Conservation (phyloP, 1,140 invertebrate species). For the Odontomachus brunneus region DNA sequence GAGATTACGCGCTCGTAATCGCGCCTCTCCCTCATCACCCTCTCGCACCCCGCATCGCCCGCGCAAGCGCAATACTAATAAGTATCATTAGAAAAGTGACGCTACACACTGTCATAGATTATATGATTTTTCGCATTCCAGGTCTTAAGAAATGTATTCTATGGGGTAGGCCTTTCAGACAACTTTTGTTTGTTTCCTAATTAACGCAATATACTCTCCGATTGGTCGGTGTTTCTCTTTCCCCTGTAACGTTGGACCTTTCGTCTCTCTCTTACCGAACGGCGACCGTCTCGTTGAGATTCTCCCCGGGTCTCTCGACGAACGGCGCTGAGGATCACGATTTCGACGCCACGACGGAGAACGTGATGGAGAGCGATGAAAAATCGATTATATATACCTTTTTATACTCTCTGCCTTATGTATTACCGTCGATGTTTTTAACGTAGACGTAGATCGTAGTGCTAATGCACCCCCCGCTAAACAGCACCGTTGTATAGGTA, state of each 20-base stretch:
- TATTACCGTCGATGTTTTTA: conserved; percentile 71
- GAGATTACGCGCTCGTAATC: not conserved
- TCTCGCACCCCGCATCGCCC: not conserved
- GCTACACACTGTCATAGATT: conserved; percentile 77
- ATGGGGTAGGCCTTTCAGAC: conserved; percentile 78
- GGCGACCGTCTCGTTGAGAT: conserved; percentile 9
- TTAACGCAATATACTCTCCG: conserved; percentile 39
- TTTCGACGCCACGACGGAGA: conserved; percentile 26
- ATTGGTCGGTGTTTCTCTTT: conserved; percentile 60
- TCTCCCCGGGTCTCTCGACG: conserved; percentile 4
- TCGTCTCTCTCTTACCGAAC: not conserved
- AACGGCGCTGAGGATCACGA: conserved; percentile 29
- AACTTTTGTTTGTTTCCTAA: conserved; percentile 51
- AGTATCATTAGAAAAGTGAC: conserved; percentile 53
- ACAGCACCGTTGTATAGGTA: conserved; percentile 70
- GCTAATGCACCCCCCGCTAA: conserved; percentile 75
- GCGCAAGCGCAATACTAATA: conserved; percentile 34
- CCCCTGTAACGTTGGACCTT: conserved; percentile 12
- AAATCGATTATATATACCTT: conserved; percentile 26
- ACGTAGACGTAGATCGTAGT: conserved; percentile 79
- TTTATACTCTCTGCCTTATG: conserved; percentile 61
- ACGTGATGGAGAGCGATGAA: conserved; percentile 29
- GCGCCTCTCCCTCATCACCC: not conserved
- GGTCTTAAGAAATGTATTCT: conserved; percentile 82
- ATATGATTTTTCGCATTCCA: conserved; percentile 82